Percentiles rank a stretch among this genome's conserved stretches.
phyloP scores from a whole-genome alignment of 1,140 invertebrate genomes.

The Brachionus rubens region DNA sequence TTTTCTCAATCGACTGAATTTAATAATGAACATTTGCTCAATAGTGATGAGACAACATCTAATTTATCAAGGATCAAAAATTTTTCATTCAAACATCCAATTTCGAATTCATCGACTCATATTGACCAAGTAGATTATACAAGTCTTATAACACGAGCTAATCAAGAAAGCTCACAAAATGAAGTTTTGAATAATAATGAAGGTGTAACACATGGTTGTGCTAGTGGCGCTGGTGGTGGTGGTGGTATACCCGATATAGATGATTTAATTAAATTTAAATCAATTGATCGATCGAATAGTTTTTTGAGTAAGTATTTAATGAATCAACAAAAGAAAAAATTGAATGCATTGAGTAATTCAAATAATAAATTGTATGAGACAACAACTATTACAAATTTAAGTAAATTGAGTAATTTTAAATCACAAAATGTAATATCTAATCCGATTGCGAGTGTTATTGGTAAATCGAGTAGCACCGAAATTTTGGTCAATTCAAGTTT shows the following conservation, averaged over 20 bases:
- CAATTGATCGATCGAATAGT: conserved; percentile 20
- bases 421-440: background rate
- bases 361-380: background rate
- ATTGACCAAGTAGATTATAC: conserved; percentile 8
- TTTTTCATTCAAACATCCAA: background rate
- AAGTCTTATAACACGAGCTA: background rate
- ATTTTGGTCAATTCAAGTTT: conserved; percentile 3
- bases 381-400: background rate
- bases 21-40: too few relatives aligned
- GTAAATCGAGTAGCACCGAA: background rate
- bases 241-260: background rate
- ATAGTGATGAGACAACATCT: background rate
- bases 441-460: background rate
- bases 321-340: conserved; percentile 10
- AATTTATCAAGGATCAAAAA: background rate
- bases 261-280: background rate
- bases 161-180: background rate
- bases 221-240: too few relatives aligned
- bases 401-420: conserved; percentile 6
- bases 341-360: conserved; percentile 1
- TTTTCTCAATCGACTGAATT: too few relatives aligned
- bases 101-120: background rate
- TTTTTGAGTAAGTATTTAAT: conserved; percentile 16
- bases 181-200: background rate
- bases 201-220: background rate